Evolutionary conservation across 1,140 invertebrate species (phyloP).

Genomic region (Octopus sinensis): DNA sequence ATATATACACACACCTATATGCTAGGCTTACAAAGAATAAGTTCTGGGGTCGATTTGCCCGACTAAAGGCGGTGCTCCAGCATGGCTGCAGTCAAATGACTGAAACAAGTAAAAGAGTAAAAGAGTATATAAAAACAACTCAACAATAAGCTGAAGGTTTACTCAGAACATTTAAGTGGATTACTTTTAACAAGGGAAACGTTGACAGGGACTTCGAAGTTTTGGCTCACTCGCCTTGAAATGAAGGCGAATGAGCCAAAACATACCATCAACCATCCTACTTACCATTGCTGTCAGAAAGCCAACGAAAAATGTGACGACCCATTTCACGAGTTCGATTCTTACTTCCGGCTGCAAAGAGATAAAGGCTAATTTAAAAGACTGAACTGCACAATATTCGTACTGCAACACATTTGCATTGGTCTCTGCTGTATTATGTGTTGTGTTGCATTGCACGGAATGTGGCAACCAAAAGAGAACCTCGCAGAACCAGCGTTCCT

Average conservation of each 20-base stretch:
- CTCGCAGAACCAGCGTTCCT: not conserved
- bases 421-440: no score
- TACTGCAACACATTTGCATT: no score
- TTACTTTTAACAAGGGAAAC: not conserved
- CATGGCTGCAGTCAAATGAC: no score
- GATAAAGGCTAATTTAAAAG: not conserved
- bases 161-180: not conserved
- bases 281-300: slow-evolving; percentile 80
- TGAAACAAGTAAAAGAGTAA: no score
- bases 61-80: no score
- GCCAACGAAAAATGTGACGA: slow-evolving; percentile 88
- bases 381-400: not conserved
- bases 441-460: not conserved
- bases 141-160: not conserved
- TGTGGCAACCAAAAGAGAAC: not conserved
- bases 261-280: slow-evolving; percentile 4
- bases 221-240: no score
- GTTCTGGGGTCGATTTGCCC: no score
- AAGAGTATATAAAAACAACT: not conserved
- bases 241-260: not conserved
- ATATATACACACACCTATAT: no score
- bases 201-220: not conserved
- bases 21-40: no score
- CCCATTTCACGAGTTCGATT: slow-evolving; percentile 65
- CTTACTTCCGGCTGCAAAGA: slow-evolving; percentile 34